A percentile compares a stretch with the other conserved stretches of the same genome.
Conservation (phyloP, 2,888 invertebrate genomes). For the Nemotelus pantherinus region DNA sequence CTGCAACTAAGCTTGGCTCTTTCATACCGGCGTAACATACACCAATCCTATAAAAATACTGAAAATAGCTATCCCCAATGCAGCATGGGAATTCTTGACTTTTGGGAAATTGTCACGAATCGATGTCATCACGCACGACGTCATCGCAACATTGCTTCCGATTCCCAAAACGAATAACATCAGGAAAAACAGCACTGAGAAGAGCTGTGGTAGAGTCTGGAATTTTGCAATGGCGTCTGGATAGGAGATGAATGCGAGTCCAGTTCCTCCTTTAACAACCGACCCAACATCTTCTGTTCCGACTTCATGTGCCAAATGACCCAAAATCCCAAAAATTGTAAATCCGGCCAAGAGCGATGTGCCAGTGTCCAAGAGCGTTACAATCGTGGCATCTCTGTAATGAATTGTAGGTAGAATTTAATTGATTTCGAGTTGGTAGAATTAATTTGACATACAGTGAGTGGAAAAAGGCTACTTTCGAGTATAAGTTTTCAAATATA, state of each 20-base stretch:
- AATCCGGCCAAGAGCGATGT: slow-evolving; percentile 69
- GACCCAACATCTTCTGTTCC: slow-evolving; percentile 65
- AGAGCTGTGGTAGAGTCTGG: slow-evolving; percentile 67
- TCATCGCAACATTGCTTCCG: slow-evolving; percentile 67
- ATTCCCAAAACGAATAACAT: slow-evolving; percentile 69
- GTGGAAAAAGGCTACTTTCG: not conserved
- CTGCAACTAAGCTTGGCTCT: not conserved
- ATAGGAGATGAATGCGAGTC: slow-evolving; percentile 70
- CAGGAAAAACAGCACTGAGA: slow-evolving; percentile 68
- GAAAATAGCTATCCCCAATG: slow-evolving; percentile 64
- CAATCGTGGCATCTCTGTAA: slow-evolving; percentile 68
- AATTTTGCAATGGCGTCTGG: slow-evolving; percentile 70
- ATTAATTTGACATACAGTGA: not conserved
- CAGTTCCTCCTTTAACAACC: slow-evolving; percentile 68
- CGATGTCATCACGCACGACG: slow-evolving; percentile 66
- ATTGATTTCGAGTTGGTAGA: not conserved
- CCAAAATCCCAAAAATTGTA: slow-evolving; percentile 69
- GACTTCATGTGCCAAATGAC: slow-evolving; percentile 67
- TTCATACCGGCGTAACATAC: slow-evolving; percentile 73
- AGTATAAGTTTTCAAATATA: not conserved
- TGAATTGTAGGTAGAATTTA: slow-evolving; percentile 40
- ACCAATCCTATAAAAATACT: slow-evolving; percentile 70
- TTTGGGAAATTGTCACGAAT: slow-evolving; percentile 66
- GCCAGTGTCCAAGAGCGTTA: slow-evolving; percentile 68
- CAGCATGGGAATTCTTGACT: slow-evolving; percentile 67